A percentile compares a stretch with the other conserved stretches of the same genome.
Conservation (phyloP, 2,113 vertebrate genomes). For the Columba livia region DNA sequence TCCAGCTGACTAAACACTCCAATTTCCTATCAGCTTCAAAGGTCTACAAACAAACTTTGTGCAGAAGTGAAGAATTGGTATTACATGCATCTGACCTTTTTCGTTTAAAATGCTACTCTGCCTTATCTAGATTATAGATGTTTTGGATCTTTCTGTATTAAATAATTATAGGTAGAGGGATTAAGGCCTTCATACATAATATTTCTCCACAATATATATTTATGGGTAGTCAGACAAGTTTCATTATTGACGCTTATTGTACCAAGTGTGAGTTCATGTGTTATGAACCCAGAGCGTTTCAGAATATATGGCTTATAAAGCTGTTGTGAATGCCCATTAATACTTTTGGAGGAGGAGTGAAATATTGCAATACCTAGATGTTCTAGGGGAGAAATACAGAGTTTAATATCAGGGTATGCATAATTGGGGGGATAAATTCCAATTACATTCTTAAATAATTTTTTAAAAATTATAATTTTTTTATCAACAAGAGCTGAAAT, state of each 20-base stretch:
- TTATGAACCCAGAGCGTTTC: neutral
- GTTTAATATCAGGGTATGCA: neutral
- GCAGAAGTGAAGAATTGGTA: neutral
- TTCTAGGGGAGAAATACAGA: conserved; percentile 11
- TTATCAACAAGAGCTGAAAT: neutral
- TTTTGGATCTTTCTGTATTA: neutral
- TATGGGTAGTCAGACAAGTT: neutral
- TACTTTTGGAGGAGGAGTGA: neutral
- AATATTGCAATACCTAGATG: neutral
- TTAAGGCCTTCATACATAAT: neutral
- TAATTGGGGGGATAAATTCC: neutral
- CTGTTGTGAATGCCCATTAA: neutral
- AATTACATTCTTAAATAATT: neutral
- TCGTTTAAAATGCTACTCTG: neutral
- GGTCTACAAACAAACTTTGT: neutral
- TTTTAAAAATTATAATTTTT: neutral
- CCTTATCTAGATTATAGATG: neutral
- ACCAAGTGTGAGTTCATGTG: neutral
- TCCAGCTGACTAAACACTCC: conserved; percentile 19
- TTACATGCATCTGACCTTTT: neutral
- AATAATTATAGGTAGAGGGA: neutral
- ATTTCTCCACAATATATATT: conserved; percentile 24
- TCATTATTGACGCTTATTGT: neutral
- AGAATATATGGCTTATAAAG: neutral
- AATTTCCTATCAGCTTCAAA: neutral